Evolutionary conservation across 2,888 invertebrate species (phyloP), one percentile per base, ranked within the genome.

Genomic region (Coelinius sp.): DNA sequence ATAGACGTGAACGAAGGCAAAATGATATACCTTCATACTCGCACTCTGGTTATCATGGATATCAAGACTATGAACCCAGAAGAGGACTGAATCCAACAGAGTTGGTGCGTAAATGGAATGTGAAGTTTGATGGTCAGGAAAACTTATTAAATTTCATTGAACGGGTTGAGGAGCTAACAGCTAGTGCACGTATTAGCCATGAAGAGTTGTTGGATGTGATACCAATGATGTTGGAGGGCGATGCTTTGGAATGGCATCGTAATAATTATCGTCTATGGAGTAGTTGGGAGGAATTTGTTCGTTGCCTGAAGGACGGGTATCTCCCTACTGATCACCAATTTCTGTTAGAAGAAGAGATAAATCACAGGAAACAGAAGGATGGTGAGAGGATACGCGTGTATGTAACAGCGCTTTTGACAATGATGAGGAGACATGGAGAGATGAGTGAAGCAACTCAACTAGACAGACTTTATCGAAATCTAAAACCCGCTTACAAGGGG

Each of bases 371-470:
- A 0, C 73, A 73, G 12, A 68, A 49, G 0, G 1, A 4, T 0
- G 31, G 59, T 0, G 74, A 71, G 20, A 20, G 38, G 0, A 68
- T 68, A 0, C 17, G 49, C 1, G 59, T 49, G 0, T 74, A 27
- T 2, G 35, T 74, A 0, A 71, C 71, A 0, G 49, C 31, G 0
- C 0, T 68, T 1, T n/a, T 59, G 1, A 64, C 59, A 1, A 4
- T 71, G 8, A 68, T 59, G 17, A 31, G 46, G 0, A 38, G 71
- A 0, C 17, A 38, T 0, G 59, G 52, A 0, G n/a, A 12, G 0
- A 49, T 71, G 22, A 27, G 14, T n/a, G 14, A 20, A 0, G 4
- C 0, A 0, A 56, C 56, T 0, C 64, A 71, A 3, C 1, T 71
- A n/a, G 35, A 49, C 0, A 12, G 41, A 1, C 17, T 65, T 0